Conservation (phyloP, 2,888 invertebrate species). For the Tetranychus truncatus region DNA sequence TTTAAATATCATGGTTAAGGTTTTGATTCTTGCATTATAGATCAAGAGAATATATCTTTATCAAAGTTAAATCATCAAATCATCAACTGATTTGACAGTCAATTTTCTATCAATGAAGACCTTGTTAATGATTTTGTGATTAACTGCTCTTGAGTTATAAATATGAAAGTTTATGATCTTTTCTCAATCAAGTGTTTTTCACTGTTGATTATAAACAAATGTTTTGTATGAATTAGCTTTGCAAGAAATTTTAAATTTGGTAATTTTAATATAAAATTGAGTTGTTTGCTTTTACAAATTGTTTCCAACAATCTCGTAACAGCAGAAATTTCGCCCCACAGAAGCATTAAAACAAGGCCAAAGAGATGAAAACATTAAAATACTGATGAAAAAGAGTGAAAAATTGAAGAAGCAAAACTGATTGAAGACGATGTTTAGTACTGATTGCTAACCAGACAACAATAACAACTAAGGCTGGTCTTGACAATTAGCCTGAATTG, state of each 20-base stretch:
- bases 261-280: background rate
- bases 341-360: background rate
- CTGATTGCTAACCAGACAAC: background rate
- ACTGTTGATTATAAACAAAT: background rate
- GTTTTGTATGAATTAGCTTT: background rate
- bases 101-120: no score
- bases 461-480: background rate
- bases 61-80: no score
- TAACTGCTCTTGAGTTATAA: no score
- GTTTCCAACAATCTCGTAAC: background rate
- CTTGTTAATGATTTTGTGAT: no score
- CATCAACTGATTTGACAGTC: no score
- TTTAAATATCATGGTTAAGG: no score
- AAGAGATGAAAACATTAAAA: background rate
- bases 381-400: background rate
- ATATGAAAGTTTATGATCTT: no score
- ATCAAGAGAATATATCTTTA: no score
- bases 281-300: background rate
- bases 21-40: no score
- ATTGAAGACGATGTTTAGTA: background rate
- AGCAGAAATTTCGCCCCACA: background rate
- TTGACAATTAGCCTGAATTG: slow-evolving; percentile 1
- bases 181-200: no score
- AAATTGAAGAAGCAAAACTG: background rate
- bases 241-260: background rate